Conservation (phyloP, 2,797 vertebrate species). For the Premnoplex brunnescens region DNA sequence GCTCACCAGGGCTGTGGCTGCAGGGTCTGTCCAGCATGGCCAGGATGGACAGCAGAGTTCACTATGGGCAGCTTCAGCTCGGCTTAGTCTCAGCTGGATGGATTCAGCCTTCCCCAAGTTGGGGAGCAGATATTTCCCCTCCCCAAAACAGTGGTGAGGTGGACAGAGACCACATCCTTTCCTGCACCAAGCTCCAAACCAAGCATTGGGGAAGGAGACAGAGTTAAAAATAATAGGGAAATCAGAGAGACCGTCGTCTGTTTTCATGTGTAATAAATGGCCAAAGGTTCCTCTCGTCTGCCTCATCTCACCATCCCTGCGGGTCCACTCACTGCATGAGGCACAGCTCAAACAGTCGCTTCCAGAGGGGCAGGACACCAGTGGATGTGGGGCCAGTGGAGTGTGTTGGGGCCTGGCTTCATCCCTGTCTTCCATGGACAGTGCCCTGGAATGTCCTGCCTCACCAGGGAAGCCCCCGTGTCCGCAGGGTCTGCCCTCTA, state of each 20-base stretch:
- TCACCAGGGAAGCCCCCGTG: background rate
- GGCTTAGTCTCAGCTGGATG: rapidly evolving
- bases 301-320: background rate
- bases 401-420: rapidly evolving
- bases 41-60: background rate
- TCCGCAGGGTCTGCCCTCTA: background rate
- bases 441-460: background rate
- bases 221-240: background rate
- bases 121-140: background rate
- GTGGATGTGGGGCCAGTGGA: rapidly evolving
- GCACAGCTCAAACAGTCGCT: background rate
- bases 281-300: background rate
- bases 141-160: background rate
- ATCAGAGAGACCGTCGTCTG: background rate
- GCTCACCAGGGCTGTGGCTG: background rate
- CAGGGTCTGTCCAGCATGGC: rapidly evolving
- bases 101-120: background rate
- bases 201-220: background rate
- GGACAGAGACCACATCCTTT: background rate
- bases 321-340: rapidly evolving
- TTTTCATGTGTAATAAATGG: background rate
- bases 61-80: background rate
- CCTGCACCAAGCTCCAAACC: rapidly evolving
- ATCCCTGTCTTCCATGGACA: rapidly evolving
- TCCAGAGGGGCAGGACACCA: background rate